Evolutionary conservation across 2,797 vertebrate species (phyloP).

Genomic region (Gobio occitaniae): DNA sequence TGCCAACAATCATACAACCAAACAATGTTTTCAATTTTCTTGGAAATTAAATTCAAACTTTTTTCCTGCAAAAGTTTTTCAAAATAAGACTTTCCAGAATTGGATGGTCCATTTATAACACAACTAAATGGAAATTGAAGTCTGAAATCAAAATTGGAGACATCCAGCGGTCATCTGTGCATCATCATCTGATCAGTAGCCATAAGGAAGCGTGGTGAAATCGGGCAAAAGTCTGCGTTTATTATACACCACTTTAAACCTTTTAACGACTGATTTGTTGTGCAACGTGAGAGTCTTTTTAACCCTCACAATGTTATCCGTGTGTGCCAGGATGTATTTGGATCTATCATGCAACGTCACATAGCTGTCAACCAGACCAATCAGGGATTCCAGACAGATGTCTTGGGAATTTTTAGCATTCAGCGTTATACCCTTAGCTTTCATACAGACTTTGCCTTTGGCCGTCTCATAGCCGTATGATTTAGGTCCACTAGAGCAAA

Average conservation of each 20-base stretch:
- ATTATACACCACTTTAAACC: background rate
- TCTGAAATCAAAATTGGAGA: background rate
- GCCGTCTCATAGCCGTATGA: no score
- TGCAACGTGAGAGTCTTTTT: background rate
- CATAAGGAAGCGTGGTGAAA: background rate
- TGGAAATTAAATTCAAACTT: background rate
- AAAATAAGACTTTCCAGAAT: background rate
- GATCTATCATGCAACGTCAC: no score
- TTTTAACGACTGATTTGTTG: conserved; percentile 19
- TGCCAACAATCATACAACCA: background rate
- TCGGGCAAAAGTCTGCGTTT: background rate
- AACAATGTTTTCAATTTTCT: background rate
- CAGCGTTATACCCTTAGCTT: no score
- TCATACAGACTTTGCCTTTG: background rate
- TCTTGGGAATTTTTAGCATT: no score
- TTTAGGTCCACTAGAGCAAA: no score
- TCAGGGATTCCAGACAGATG: no score
- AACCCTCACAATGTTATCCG: background rate
- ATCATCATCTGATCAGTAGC: background rate
- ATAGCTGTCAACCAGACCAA: no score
- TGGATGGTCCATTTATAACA: background rate
- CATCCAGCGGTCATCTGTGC: background rate
- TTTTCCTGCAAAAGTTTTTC: background rate
- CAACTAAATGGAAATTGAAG: background rate
- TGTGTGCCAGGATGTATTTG: no score